These are phyloP conservation scores for Alethe castanea DNA, from an alignment of 2,113 vertebrate species.

Conservation along the genomic window DNA sequence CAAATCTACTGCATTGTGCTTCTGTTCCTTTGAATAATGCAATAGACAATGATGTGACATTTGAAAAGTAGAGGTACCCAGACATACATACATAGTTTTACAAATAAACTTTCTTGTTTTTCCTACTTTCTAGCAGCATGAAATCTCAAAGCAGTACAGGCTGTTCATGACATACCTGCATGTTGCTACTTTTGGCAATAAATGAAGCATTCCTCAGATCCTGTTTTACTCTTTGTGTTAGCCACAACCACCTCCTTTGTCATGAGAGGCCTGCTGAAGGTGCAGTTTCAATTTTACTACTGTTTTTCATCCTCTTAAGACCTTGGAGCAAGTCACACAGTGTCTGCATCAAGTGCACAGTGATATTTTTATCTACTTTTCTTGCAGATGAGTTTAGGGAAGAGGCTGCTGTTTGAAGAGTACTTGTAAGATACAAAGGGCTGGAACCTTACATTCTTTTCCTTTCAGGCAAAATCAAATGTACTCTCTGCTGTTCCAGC, in stretches of 20 bases:
- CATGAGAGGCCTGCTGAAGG: not conserved
- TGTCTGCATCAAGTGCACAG: not conserved
- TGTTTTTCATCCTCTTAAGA: not conserved
- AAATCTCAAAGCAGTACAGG: not conserved
- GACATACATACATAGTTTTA: not conserved
- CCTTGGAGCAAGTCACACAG: not conserved
- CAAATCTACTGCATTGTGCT: not conserved
- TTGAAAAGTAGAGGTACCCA: not conserved
- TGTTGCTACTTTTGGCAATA: not conserved
- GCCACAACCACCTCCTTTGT: not conserved
- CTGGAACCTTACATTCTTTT: not conserved
- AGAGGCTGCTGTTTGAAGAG: not conserved
- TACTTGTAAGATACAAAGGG: not conserved
- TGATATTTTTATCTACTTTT: not conserved
- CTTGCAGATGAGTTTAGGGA: not conserved
- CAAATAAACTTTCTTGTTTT: not conserved
- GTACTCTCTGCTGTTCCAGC: not conserved
- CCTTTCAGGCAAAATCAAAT: not conserved
- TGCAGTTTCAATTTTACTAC: not conserved
- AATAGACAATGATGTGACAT: not conserved
- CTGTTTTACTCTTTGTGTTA: not conserved
- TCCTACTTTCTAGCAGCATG: not conserved
- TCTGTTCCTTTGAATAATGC: not conserved
- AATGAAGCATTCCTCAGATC: not conserved
- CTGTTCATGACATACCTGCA: not conserved